A percentile compares a stretch with the other conserved stretches of the same genome.
Evolutionary conservation across 2,888 invertebrate species (phyloP).

Genomic region (Campopleginae sp.): DNA sequence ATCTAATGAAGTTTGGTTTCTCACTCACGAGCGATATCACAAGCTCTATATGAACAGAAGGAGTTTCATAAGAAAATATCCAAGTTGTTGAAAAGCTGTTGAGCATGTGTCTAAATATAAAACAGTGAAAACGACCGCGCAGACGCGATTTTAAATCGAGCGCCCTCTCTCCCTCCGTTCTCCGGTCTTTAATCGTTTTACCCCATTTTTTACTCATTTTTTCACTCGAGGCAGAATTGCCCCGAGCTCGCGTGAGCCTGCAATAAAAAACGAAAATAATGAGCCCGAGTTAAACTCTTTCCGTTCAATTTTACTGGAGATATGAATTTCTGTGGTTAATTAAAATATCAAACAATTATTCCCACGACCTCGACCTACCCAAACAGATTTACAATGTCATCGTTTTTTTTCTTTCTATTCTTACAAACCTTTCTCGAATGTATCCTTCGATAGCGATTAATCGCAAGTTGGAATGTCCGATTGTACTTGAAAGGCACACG

Average conservation of each 20-base stretch:
- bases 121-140: too few relatives aligned
- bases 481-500: conserved; percentile 28
- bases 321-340: too few relatives aligned
- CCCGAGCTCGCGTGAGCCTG: too few relatives aligned
- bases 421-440: neutral
- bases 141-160: too few relatives aligned
- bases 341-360: neutral
- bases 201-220: too few relatives aligned
- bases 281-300: too few relatives aligned
- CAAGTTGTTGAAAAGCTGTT: neutral
- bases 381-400: conserved; percentile 29
- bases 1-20: conserved; percentile 73
- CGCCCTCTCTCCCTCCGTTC: too few relatives aligned
- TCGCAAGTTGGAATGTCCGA: neutral
- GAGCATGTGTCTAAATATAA: too few relatives aligned
- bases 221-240: too few relatives aligned
- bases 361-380: conserved; percentile 49
- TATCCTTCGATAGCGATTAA: conserved; percentile 23
- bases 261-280: too few relatives aligned
- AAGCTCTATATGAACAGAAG: neutral
- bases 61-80: neutral
- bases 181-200: too few relatives aligned
- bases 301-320: too few relatives aligned
- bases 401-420: conserved; percentile 24
- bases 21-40: conserved; percentile 45